Evolutionary conservation across 2,797 vertebrate species (phyloP).

Genomic region (Propithecus deckenii): DNA sequence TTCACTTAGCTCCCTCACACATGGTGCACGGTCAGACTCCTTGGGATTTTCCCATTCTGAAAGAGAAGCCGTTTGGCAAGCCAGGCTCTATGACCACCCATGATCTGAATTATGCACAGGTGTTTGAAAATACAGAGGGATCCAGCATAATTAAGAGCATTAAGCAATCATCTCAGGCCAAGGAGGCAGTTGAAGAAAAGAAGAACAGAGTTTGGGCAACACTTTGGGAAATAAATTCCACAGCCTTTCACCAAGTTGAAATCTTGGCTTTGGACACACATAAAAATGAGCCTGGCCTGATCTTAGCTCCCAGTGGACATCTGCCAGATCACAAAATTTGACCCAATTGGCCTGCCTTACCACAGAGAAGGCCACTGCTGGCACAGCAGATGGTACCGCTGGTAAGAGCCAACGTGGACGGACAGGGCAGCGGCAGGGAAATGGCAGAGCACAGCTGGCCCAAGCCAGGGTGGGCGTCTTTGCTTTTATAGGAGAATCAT

Average conservation of each 20-base stretch:
- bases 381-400: conserved; percentile 62
- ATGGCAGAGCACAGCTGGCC: neutral
- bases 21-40: neutral
- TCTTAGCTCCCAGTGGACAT: conserved; percentile 59
- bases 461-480: neutral
- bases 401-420: neutral
- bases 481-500: conserved; percentile 24
- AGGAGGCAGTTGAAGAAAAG: conserved; percentile 60
- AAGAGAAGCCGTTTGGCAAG: neutral
- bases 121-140: conserved; percentile 57
- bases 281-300: conserved; percentile 69
- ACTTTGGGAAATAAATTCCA: conserved; percentile 74
- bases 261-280: conserved; percentile 73
- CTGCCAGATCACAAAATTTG: conserved; percentile 76
- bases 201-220: conserved; percentile 47
- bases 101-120: conserved; percentile 65
- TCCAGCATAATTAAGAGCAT: conserved; percentile 63
- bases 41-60: conserved; percentile 4
- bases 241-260: conserved; percentile 76
- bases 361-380: conserved; percentile 12
- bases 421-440: neutral
- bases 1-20: neutral
- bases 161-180: conserved; percentile 66
- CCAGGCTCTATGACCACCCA: conserved; percentile 64
- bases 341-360: conserved; percentile 65